Conservation (phyloP, 2,797 vertebrate species). For the Premnoplex brunnescens region DNA sequence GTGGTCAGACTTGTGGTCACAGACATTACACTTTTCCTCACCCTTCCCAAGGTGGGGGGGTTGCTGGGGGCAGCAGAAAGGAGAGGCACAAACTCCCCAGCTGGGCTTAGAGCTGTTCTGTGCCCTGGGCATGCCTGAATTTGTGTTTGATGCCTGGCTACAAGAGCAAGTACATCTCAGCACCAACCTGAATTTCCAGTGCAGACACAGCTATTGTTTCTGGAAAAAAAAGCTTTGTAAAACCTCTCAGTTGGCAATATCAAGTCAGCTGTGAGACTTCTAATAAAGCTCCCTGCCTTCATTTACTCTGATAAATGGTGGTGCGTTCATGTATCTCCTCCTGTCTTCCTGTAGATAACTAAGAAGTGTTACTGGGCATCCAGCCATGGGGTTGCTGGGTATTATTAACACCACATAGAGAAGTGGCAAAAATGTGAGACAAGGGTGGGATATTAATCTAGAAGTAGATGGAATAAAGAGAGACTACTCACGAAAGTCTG, state of each 20-base stretch:
- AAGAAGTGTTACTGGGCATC: neutral
- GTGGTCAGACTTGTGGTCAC: neutral
- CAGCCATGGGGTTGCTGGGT: neutral
- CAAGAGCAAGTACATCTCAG: neutral
- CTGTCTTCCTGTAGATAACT: conserved; percentile 15
- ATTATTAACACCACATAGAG: neutral
- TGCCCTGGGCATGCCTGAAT: neutral
- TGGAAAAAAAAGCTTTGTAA: neutral
- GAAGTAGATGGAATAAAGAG: neutral
- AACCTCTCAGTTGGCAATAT: neutral
- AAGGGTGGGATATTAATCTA: neutral
- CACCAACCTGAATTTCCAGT: neutral
- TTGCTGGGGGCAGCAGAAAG: neutral
- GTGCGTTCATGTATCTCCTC: neutral
- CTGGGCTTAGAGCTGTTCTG: neutral
- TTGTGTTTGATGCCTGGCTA: neutral
- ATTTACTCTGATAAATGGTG: conserved; percentile 5
- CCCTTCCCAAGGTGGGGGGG: no score
- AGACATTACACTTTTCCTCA: neutral
- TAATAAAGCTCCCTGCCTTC: conserved; percentile 22
- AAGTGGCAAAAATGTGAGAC: neutral
- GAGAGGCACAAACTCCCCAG: neutral
- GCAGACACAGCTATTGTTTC: neutral
- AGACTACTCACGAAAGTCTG: neutral
- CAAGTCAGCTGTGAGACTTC: neutral